These are phyloP conservation scores for Chloromyia formosa DNA, from an alignment of 2,888 invertebrate genomes.

Conservation along the genomic window DNA sequence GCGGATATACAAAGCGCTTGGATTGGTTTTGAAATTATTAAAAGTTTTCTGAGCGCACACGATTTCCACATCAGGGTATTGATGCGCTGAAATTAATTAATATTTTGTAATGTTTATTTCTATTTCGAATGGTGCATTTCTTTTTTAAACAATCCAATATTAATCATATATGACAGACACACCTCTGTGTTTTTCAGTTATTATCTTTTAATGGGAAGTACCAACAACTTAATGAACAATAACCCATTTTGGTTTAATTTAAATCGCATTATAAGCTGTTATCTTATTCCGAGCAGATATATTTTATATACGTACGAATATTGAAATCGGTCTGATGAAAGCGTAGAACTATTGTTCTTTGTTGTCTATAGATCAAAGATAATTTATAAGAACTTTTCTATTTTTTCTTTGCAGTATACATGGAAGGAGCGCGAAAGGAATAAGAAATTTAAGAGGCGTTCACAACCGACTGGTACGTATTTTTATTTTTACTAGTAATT, in stretches of 20 bases:
- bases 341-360: background rate
- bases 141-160: too few relatives aligned
- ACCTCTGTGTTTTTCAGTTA: background rate
- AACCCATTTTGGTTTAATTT: constrained; percentile 18
- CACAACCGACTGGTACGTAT: background rate
- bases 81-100: too few relatives aligned
- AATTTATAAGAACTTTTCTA: background rate
- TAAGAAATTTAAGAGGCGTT: background rate
- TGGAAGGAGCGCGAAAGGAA: constrained; percentile 19
- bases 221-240: constrained; percentile 6
- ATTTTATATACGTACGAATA: too few relatives aligned
- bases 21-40: too few relatives aligned
- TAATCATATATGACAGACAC: background rate
- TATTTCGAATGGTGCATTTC: too few relatives aligned
- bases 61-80: too few relatives aligned
- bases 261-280: constrained; percentile 5
- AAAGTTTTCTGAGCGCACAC: too few relatives aligned
- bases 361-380: background rate
- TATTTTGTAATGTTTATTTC: too few relatives aligned
- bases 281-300: too few relatives aligned
- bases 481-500: background rate
- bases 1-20: too few relatives aligned
- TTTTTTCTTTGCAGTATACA: constrained; percentile 23
- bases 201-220: background rate
- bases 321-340: background rate